Evolutionary conservation across 2,113 vertebrate genomes (phyloP), one percentile per base, ranked within the genome.

Genomic region (Ahaetulla prasina): DNA sequence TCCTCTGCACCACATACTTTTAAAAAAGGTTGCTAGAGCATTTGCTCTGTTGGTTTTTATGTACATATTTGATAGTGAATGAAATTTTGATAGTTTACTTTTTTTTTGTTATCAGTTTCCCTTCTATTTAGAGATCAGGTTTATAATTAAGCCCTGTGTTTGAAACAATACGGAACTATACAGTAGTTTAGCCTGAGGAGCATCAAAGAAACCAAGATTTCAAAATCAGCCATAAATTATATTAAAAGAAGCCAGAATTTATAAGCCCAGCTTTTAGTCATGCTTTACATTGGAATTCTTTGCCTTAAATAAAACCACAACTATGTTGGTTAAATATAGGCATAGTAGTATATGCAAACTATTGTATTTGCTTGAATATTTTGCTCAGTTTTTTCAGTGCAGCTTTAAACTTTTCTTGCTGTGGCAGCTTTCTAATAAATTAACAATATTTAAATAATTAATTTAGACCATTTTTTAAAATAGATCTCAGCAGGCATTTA

Each of bases 401-500:
- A 92, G 4, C n/a, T 74, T 80, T n/a, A 30, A 74, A 55, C 16
- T 90, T 1, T 35, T 0, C 53, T 92, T 90, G 12, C 90, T 49
- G 16, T 89, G 45, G 3, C 6, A 92, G 3, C 0, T 53, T 84
- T 39, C 52, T 90, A 80, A 89, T 91, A 2, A 25, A 35, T 47
- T 68, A 87, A 88, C 63, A 85, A 16, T 93, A 86, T 94, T 11
- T 52, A 23, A 87, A 20, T 92, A 87, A 93, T 50, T 87, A n/a
- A 57, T 50, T 0, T n/a, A 50, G 0, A 20, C 93, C 93, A 27
- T 54, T 85, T 95, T 39, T 14, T 90, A 52, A 85, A 91, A 1
- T 96, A 99, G 99, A 97, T 99, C 99, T 25, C 99, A 99, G 95
- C 99, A 99, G 95, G 98, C 99, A 1, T 99, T 99, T 96, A 98